Conservation (phyloP, 2,797 vertebrate genomes). For the Paguma larvata region DNA sequence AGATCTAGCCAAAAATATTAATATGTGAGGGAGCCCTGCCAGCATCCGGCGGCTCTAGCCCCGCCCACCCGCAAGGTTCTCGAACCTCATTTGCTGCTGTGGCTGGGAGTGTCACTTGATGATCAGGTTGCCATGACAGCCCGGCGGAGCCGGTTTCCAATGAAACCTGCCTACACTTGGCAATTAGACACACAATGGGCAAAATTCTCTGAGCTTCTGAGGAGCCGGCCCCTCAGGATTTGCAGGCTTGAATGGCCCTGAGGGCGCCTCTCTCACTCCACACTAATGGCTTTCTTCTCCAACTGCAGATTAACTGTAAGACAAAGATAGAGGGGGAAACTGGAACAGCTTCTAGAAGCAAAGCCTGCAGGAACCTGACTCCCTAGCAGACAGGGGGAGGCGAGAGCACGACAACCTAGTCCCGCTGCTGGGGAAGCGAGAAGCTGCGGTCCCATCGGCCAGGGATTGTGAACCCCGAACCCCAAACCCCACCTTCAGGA, state of each 20-base stretch:
- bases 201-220: conserved; percentile 81
- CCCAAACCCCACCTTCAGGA: not conserved
- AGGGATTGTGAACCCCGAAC: not conserved
- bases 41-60: conserved; percentile 27
- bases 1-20: conserved; percentile 53
- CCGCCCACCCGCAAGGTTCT: conserved; percentile 72
- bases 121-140: conserved; percentile 86
- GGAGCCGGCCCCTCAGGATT: conserved; percentile 75
- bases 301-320: conserved; percentile 79
- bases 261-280: conserved; percentile 79
- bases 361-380: conserved; percentile 47
- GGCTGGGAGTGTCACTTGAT: conserved; percentile 74
- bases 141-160: conserved; percentile 81
- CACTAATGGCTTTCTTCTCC: conserved; percentile 78
- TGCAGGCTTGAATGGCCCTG: conserved; percentile 75
- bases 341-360: conserved; percentile 57
- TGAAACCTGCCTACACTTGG: conserved; percentile 84
- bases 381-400: conserved; percentile 67
- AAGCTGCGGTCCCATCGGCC: not conserved
- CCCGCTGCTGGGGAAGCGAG: not conserved
- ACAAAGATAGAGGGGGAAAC: conserved; percentile 78
- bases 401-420: not conserved
- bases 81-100: conserved; percentile 71
- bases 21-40: not conserved
- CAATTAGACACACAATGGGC: conserved; percentile 83